Evolutionary conservation across 2,113 vertebrate species (phyloP).

Genomic region (Tamias sibiricus): DNA sequence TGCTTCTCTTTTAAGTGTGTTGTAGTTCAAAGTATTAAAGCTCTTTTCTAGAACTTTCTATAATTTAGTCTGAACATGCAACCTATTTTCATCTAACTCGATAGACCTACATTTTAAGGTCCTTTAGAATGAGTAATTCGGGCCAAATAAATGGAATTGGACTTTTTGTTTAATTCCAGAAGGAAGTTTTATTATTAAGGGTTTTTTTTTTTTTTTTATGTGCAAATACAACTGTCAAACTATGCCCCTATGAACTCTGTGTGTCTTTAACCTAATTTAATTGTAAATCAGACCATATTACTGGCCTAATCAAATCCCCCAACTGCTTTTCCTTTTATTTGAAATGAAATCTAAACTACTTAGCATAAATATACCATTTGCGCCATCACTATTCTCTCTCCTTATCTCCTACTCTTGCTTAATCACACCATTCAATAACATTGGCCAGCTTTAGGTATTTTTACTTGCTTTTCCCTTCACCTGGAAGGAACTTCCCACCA

Average conservation of each 20-base stretch:
- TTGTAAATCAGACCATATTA: not conserved
- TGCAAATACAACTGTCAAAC: not conserved
- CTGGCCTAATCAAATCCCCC: not conserved
- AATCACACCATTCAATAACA: not conserved
- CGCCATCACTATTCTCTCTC: not conserved
- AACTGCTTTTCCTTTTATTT: not conserved
- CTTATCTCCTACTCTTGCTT: not conserved
- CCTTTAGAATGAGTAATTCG: not conserved
- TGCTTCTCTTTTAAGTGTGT: constrained; percentile 11
- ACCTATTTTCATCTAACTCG: not conserved
- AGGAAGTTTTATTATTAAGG: constrained; percentile 21
- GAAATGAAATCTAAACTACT: not conserved
- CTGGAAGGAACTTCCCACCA: not conserved
- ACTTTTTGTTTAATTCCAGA: constrained; percentile 35
- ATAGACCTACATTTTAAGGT: not conserved
- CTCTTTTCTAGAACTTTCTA: not conserved
- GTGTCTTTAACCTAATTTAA: constrained; percentile 31
- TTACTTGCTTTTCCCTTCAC: not conserved
- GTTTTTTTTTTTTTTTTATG: not conserved
- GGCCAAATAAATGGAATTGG: constrained; percentile 31
- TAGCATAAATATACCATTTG: not conserved
- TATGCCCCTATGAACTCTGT: not conserved
- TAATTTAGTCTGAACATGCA: not conserved
- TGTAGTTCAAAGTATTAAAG: not conserved
- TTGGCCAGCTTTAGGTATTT: not conserved